Conservation (phyloP, 2,797 vertebrate genomes). For the Vultur gryphus region DNA sequence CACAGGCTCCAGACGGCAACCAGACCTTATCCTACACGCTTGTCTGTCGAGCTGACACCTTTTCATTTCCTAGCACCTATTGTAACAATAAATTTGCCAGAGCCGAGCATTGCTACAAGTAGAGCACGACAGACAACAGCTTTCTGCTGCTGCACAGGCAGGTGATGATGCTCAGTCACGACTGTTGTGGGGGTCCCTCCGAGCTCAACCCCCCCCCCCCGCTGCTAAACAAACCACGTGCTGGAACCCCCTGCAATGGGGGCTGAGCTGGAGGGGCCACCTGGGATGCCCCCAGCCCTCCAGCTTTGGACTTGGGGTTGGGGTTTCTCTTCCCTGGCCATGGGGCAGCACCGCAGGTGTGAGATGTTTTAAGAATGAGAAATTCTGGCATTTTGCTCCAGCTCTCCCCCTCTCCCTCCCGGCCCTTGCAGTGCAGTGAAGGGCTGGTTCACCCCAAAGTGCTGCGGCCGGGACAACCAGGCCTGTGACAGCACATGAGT, state of each 20-base stretch:
- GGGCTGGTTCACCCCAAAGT: not conserved
- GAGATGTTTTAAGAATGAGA: not conserved
- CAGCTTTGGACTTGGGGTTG: not conserved
- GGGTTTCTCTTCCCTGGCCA: not conserved
- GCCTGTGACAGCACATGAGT: fast-evolving
- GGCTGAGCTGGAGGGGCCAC: not conserved
- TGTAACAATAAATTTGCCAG: not conserved
- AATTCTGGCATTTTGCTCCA: not conserved
- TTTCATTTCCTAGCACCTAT: not conserved
- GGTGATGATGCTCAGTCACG: fast-evolving
- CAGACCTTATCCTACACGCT: not conserved
- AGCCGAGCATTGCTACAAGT: not conserved
- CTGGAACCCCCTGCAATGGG: not conserved
- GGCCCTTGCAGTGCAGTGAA: not conserved
- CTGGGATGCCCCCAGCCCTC: not conserved
- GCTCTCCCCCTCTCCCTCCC: not conserved
- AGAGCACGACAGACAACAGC: not conserved
- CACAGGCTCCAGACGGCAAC: not conserved
- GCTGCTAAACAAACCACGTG: not conserved
- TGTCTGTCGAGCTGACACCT: not conserved
- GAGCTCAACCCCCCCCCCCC: not conserved
- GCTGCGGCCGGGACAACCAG: not conserved
- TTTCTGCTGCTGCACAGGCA: not conserved
- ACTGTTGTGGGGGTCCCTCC: fast-evolving
- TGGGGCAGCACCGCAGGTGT: fast-evolving